Conservation (phyloP, 1,140 invertebrate genomes). For the Portunus trituberculatus region DNA sequence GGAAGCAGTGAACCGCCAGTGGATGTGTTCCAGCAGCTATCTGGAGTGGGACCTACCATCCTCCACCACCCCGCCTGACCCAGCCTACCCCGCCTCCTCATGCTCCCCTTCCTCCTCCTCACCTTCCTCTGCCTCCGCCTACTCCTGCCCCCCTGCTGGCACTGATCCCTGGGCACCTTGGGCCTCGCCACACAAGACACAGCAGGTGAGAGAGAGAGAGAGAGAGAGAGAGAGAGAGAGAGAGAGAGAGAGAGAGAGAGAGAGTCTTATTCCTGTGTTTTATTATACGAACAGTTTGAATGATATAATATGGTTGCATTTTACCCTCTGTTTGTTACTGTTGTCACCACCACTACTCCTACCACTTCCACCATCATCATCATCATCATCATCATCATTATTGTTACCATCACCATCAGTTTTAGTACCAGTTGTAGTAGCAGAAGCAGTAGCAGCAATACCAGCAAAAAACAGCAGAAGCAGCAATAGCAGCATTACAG, state of each 20-base stretch:
- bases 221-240: too few species aligned
- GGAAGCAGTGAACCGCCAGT: slow-evolving; percentile 57
- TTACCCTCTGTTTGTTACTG: neutral
- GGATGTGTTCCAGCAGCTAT: slow-evolving; percentile 48
- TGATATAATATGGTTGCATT: too few species aligned
- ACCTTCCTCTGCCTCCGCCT: neutral
- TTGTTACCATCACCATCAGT: too few species aligned
- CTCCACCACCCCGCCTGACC: slow-evolving; percentile 27
- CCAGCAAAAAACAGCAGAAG: neutral
- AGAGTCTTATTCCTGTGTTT: too few species aligned
- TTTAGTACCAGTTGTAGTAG: neutral
- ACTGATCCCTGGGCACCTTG: slow-evolving; percentile 57
- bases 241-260: too few species aligned
- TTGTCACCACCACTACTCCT: neutral
- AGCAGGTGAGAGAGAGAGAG: slow-evolving; percentile 48
- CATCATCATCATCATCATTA: too few species aligned
- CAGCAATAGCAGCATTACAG: neutral
- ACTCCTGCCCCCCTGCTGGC: neutral
- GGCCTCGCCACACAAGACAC: slow-evolving; percentile 47
- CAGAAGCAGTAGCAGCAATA: neutral
- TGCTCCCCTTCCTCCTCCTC: neutral
- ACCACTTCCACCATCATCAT: neutral
- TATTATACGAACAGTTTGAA: too few species aligned
- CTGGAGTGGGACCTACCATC: slow-evolving; percentile 57
- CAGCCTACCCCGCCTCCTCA: neutral